Base-by-base conservation (phyloP, 1,140 invertebrate species). In the Drosophila burlai region DNA sequence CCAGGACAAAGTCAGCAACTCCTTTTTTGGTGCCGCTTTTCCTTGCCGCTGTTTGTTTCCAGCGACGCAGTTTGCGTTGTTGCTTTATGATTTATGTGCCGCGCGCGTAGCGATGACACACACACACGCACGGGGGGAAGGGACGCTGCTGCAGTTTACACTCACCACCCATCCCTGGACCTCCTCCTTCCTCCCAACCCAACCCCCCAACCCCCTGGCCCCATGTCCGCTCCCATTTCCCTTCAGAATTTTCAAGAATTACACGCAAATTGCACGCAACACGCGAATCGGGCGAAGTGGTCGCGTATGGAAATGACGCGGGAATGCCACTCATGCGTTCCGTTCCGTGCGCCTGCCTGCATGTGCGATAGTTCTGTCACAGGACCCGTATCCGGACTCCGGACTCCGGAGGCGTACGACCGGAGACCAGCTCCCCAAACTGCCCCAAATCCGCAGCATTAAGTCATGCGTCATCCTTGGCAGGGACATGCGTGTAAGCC, bases 201-300 rank as follows among this genome's bases (percentile, higher is more conserved):
- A 26, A 24, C 7, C 29, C 6, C 15, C 21, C 9, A 5, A 6
- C 29, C 21, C 46, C 4, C 24, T 11, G 2, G 8, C 29, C 29
- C 36, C 63, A 36, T 59, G 54, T 57, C 54, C 54, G 36, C 54
- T 26, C 36, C 11, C 21, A 57, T 57, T 57, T 57, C 54, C 34
- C 74, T 29, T n/a, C 43, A 57, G 67, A 54, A 57, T 46, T 57
- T 43, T 61, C 67, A 57, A 89, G 72, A 79, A 90, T 89, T 89
- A 90, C 84, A 89, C 85, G 84, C 84, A 89, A 89, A 89, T 89
- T 89, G 84, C 84, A 89, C 84, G 85, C 84, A 90, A 89, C 84
- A 89, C 85, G 84, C 84, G 57, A 87, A 89, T 61, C 72, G 66
- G 50, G 47, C 47, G 34, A 80, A 76, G 72, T 68, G 61, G 61